phyloP scores from a whole-genome alignment of 2,113 vertebrate genomes.

The Dicaeum eximium region DNA sequence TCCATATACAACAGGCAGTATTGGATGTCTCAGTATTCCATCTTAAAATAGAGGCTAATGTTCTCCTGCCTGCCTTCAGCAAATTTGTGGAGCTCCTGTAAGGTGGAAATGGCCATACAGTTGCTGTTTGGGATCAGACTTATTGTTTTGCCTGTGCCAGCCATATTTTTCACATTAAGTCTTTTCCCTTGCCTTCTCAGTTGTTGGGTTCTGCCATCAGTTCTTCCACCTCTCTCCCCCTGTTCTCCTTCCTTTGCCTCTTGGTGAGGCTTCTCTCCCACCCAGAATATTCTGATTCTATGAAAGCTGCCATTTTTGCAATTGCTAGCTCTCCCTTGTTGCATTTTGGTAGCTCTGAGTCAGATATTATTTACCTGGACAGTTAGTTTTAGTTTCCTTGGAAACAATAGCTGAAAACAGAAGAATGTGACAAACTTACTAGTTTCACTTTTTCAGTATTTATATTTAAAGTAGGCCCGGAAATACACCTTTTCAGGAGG shows the following conservation, averaged over 20 bases:
- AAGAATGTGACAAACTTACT: neutral
- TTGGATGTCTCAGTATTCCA: neutral
- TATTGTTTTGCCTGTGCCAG: neutral
- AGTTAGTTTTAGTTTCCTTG: neutral
- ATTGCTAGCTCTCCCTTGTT: neutral
- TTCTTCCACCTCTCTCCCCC: neutral
- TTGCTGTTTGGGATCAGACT: no score
- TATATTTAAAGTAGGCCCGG: neutral
- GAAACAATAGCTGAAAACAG: neutral
- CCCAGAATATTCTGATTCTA: neutral
- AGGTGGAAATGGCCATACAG: no score
- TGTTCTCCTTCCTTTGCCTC: neutral
- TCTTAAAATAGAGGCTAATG: neutral
- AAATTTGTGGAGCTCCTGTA: neutral
- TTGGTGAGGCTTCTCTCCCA: neutral
- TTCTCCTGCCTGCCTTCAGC: neutral
- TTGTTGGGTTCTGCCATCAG: neutral
- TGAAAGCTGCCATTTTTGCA: neutral
- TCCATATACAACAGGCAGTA: neutral
- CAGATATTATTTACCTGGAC: neutral
- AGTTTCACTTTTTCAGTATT: neutral
- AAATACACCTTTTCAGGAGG: neutral
- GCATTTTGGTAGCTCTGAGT: neutral
- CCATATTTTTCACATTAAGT: rapidly evolving
- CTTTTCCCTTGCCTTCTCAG: neutral